Evolutionary conservation across 2,888 invertebrate species (phyloP).

Genomic region (Thalpophila matura): DNA sequence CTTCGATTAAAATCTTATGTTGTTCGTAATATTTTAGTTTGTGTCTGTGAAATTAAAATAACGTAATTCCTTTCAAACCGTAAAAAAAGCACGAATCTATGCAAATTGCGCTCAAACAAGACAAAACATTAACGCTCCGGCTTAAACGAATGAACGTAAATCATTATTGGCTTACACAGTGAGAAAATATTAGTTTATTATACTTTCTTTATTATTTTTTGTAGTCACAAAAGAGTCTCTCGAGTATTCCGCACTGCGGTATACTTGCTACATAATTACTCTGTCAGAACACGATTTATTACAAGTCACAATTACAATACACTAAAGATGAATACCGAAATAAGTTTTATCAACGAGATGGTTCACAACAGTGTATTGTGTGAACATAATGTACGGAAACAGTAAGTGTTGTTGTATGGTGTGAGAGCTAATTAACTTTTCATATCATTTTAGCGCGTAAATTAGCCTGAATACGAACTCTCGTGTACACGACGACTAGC

Average conservation of each 20-base stretch:
- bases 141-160: constrained; percentile 24
- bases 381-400: not conserved
- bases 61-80: not conserved
- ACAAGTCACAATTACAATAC: not conserved
- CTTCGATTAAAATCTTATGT: no score
- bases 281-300: constrained; percentile 44
- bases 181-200: constrained; percentile 8
- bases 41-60: no score
- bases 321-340: not conserved
- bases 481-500: no score
- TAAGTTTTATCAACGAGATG: not conserved
- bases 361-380: not conserved
- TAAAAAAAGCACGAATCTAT: not conserved
- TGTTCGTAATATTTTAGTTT: no score
- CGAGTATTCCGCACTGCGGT: constrained; percentile 34
- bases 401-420: not conserved
- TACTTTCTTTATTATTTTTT: constrained; percentile 13
- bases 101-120: constrained; percentile 15
- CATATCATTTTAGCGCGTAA: no score
- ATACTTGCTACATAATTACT: constrained; percentile 27
- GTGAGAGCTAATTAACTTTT: no score
- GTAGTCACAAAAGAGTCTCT: constrained; percentile 4
- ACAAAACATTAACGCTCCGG: not conserved
- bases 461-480: no score
- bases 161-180: constrained; percentile 20